A percentile compares a stretch with the other conserved stretches of the same genome.
Conservation (phyloP, 2,797 vertebrate genomes). For the Xenops minutus region DNA sequence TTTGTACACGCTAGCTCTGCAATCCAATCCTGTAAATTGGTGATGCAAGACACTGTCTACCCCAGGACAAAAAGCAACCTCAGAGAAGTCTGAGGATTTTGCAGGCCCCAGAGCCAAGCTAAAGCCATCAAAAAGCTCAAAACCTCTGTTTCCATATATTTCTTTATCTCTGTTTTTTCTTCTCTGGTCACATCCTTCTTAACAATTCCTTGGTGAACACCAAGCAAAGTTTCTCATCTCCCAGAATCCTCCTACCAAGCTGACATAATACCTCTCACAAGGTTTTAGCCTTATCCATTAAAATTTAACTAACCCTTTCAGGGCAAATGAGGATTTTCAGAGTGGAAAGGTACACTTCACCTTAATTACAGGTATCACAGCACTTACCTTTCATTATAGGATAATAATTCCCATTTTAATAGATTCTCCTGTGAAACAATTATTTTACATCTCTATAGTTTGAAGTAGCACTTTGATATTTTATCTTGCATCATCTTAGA, state of each 20-base stretch:
- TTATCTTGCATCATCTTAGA: background rate
- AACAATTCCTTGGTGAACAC: background rate
- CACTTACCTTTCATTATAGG: background rate
- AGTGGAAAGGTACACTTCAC: background rate
- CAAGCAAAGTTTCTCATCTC: background rate
- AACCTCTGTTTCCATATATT: background rate
- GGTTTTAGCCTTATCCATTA: background rate
- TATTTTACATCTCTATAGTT: background rate
- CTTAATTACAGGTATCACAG: background rate
- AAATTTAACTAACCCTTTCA: background rate
- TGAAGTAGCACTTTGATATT: background rate
- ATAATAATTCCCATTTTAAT: background rate
- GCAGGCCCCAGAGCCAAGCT: background rate
- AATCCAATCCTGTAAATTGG: background rate
- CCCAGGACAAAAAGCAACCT: background rate
- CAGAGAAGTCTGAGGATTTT: background rate
- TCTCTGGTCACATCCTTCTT: background rate
- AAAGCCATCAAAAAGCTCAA: background rate
- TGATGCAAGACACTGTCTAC: background rate
- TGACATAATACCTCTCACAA: rapidly evolving
- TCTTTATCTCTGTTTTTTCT: background rate
- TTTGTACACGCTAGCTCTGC: background rate
- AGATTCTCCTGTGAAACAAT: background rate
- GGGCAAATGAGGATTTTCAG: background rate
- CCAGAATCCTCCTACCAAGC: background rate